phyloP scores from a whole-genome alignment of 2,888 invertebrate species.

The Beris chalybata region DNA sequence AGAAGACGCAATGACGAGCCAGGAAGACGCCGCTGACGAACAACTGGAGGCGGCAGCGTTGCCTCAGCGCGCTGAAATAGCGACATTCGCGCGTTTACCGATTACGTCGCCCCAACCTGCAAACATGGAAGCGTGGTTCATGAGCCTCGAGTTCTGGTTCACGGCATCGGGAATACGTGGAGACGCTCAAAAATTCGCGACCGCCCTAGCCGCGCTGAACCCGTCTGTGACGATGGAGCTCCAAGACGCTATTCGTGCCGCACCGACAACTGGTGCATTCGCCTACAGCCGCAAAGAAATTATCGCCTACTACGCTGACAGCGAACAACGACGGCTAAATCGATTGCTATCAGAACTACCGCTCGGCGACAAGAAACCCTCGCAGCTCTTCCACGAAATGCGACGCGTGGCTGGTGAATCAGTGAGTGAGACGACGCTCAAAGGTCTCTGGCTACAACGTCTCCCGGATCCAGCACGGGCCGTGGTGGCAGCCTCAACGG shows the following conservation, averaged over 20 bases:
- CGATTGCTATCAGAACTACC: background rate
- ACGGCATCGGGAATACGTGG: background rate
- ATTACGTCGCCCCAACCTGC: background rate
- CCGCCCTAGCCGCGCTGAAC: background rate
- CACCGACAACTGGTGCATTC: background rate
- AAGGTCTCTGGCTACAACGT: background rate
- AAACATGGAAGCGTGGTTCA: constrained; percentile 1
- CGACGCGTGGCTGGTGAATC: background rate
- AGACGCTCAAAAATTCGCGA: background rate
- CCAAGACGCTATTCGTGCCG: background rate
- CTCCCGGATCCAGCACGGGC: background rate
- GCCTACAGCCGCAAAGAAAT: background rate
- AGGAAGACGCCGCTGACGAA: no score
- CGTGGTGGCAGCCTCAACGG: background rate
- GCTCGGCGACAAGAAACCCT: background rate
- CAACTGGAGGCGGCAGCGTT: no score
- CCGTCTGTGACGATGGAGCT: background rate
- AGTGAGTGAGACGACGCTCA: background rate
- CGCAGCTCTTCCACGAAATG: background rate
- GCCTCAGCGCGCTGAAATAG: no score
- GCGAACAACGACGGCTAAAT: background rate
- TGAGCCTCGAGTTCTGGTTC: background rate
- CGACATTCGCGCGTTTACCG: no score
- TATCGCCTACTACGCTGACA: background rate
- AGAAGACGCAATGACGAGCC: no score